Conservation (phyloP, 2,113 vertebrate species). For the Psephotus haematonotus region DNA sequence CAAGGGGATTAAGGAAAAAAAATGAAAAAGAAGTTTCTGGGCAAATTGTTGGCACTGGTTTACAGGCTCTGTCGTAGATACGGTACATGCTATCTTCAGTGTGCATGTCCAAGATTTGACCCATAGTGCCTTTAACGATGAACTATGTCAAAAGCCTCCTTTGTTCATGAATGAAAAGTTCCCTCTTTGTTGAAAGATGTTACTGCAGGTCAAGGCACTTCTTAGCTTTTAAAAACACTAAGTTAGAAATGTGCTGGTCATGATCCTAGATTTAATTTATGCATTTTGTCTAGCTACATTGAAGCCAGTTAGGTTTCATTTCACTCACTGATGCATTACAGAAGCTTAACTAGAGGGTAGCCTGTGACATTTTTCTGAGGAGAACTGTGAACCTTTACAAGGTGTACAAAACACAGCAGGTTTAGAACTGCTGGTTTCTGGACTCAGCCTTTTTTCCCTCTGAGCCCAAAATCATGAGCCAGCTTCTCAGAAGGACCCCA, state of each 20-base stretch:
- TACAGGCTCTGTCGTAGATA: not conserved
- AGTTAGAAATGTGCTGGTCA: not conserved
- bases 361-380: not conserved
- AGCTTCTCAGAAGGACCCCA: not conserved
- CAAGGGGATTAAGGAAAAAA: not conserved
- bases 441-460: not conserved
- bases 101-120: not conserved
- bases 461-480: not conserved
- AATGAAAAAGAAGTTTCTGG: not conserved
- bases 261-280: not conserved
- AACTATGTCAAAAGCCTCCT: conserved; percentile 10
- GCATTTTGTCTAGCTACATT: not conserved
- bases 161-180: not conserved
- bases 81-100: not conserved
- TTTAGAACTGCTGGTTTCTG: not conserved
- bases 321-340: not conserved
- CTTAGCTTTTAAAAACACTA: not conserved
- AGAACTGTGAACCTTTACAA: not conserved
- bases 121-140: not conserved
- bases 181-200: not conserved
- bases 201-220: conserved; percentile 28
- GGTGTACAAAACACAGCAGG: not conserved
- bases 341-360: not conserved
- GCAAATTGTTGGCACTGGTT: not conserved
- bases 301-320: not conserved